phyloP scores from a whole-genome alignment of 2,888 invertebrate species.

The Campaea margaritaria region DNA sequence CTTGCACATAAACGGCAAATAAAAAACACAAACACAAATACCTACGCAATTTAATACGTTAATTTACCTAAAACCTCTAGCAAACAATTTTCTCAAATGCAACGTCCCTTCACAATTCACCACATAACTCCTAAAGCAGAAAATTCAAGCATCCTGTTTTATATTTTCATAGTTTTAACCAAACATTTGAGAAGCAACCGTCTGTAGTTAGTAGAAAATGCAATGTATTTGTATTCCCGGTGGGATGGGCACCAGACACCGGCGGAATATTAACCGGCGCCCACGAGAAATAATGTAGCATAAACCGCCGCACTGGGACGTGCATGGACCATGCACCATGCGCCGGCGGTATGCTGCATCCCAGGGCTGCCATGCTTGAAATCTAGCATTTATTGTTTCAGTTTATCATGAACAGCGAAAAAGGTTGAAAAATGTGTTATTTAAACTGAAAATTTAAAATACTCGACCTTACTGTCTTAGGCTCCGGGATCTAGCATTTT shows the following conservation, averaged over 20 bases:
- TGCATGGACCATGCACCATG: constrained; percentile 63
- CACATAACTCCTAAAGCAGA: constrained; percentile 16
- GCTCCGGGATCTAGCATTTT: constrained; percentile 21
- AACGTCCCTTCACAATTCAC: neutral
- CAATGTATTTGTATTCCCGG: constrained; percentile 75
- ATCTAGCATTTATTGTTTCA: constrained; percentile 18
- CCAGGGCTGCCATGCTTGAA: constrained; percentile 32
- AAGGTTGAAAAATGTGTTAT: too few species aligned
- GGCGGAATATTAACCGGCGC: constrained; percentile 72
- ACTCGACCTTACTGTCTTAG: too few species aligned
- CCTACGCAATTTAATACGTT: too few species aligned
- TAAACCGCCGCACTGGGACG: constrained; percentile 74
- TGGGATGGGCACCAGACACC: constrained; percentile 63
- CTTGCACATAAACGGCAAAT: too few species aligned
- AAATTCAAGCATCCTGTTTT: constrained; percentile 22
- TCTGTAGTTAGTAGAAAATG: constrained; percentile 60
- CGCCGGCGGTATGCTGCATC: constrained; percentile 35
- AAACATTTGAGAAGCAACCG: constrained; percentile 63
- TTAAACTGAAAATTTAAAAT: too few species aligned
- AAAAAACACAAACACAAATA: too few species aligned
- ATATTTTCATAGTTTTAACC: constrained; percentile 38
- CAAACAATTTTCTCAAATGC: neutral
- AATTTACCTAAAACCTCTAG: neutral
- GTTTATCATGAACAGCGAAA: neutral
- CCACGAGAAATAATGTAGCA: constrained; percentile 76